These are phyloP conservation scores for Chloroceryle inda DNA, from an alignment of 2,797 vertebrate genomes.

Conservation along the genomic window DNA sequence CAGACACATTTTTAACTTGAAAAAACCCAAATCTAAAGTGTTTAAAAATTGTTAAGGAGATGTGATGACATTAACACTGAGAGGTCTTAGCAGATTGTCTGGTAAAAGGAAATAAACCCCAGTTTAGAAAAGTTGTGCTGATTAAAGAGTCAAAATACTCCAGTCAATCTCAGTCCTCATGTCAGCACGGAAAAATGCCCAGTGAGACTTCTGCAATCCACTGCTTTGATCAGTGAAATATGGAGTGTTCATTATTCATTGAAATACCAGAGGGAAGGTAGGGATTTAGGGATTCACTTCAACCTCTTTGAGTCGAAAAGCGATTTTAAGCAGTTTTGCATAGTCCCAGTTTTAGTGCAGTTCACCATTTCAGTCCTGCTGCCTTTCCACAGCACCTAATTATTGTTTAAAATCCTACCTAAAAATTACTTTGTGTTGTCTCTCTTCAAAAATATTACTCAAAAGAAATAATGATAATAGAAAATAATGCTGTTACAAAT, in stretches of 20 bases:
- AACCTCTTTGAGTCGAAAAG: constrained; percentile 5
- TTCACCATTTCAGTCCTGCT: neutral
- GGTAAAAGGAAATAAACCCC: constrained; percentile 14
- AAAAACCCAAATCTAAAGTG: neutral
- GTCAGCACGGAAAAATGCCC: constrained; percentile 13
- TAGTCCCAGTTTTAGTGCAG: neutral
- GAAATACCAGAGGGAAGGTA: neutral
- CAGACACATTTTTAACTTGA: neutral
- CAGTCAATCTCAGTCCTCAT: neutral
- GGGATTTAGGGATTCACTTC: constrained; percentile 39
- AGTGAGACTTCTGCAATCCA: constrained; percentile 31
- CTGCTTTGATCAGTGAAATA: constrained; percentile 51
- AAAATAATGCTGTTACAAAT: neutral
- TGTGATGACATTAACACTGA: neutral
- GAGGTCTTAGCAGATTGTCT: neutral
- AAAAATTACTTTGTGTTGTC: neutral
- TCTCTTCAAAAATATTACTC: neutral
- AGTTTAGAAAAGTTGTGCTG: neutral
- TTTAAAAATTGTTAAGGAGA: neutral
- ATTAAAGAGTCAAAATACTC: constrained; percentile 19
- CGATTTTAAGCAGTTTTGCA: constrained; percentile 22
- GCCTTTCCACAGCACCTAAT: neutral
- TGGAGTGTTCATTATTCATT: neutral
- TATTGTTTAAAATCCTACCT: neutral
- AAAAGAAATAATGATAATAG: neutral